These are phyloP conservation scores for Dione juno DNA, from an alignment of 2,888 invertebrate genomes.

Conservation along the genomic window DNA sequence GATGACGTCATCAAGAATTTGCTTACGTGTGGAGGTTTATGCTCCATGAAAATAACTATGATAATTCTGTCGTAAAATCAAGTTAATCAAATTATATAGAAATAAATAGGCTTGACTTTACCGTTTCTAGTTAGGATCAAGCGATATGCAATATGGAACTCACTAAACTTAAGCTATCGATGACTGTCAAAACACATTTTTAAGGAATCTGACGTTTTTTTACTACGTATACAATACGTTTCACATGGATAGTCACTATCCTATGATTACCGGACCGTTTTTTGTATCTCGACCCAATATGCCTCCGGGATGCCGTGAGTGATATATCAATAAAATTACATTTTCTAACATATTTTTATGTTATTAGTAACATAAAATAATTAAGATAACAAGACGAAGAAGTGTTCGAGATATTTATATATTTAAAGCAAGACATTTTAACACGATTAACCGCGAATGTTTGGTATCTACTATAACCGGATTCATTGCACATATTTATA, in stretches of 20 bases:
- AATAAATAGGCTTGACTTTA: slow-evolving; percentile 60
- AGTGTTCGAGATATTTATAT: background rate
- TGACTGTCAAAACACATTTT: background rate
- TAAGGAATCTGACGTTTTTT: background rate
- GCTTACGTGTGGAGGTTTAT: slow-evolving; percentile 38
- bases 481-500: too few species aligned
- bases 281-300: slow-evolving; percentile 56
- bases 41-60: slow-evolving; percentile 42
- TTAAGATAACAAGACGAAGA: too few species aligned
- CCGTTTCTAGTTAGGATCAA: slow-evolving; percentile 51
- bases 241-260: slow-evolving; percentile 45
- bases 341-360: background rate
- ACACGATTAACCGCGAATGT: too few species aligned
- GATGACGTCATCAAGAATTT: slow-evolving; percentile 36
- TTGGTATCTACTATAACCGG: too few species aligned
- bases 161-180: background rate
- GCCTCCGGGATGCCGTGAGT: slow-evolving; percentile 63
- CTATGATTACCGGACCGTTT: slow-evolving; percentile 57
- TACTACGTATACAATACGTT: background rate
- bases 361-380: background rate
- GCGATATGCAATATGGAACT: slow-evolving; percentile 2
- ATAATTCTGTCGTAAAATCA: slow-evolving; percentile 45
- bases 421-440: too few species aligned
- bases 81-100: slow-evolving; percentile 55
- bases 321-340: slow-evolving; percentile 6